Base-by-base conservation (phyloP, 2,113 vertebrate species). In the Columba janthina region DNA sequence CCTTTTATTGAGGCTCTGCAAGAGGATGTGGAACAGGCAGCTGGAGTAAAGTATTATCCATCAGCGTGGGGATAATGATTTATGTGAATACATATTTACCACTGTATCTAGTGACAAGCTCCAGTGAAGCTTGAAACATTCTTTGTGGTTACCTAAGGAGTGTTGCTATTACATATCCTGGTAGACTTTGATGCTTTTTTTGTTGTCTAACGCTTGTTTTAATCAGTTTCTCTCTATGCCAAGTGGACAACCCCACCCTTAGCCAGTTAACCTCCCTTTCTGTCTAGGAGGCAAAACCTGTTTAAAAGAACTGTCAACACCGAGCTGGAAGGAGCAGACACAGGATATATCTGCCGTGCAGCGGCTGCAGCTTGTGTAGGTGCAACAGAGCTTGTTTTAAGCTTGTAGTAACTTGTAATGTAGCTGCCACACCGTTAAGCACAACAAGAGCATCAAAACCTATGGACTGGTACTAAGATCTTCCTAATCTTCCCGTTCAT, bases 41-140 rank as follows among this genome's bases (percentile, higher is more conserved):
- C 78, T 89, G 51, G 54, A 91, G 93, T 77, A 57, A 85, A 88
- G 56, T 56, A 53, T 87, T 92, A 92, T 69, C 87, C 28, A 44
- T 87, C 89, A 62, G 54, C 15, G 7, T 77, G 78, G 66, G 22
- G 69, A 85, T 92, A 80, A 76, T 88, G 75, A 95, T 85, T 85
- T 67, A 91, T 85, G 51, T 85, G 95, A 90, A 80, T 95, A 56
- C 44, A n/a, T 88, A 76, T 95, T 95, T 93, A 83, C 86, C 74
- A 34, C 81, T 72, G n/a, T 85, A 17, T 57, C 62, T 81, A 76
- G 18, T 93, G 87, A 89, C 67, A 88, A 85, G 64, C 71, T 79
- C 71, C 58, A 83, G 73, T 69, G 89, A 87, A 82, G 54, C 84
- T 85, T 6, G 5, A 32, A 83, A 38, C 2, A 4, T 89, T 90